Evolutionary conservation across 2,797 vertebrate species (phyloP).

Genomic region (Sebastes vulpes): DNA sequence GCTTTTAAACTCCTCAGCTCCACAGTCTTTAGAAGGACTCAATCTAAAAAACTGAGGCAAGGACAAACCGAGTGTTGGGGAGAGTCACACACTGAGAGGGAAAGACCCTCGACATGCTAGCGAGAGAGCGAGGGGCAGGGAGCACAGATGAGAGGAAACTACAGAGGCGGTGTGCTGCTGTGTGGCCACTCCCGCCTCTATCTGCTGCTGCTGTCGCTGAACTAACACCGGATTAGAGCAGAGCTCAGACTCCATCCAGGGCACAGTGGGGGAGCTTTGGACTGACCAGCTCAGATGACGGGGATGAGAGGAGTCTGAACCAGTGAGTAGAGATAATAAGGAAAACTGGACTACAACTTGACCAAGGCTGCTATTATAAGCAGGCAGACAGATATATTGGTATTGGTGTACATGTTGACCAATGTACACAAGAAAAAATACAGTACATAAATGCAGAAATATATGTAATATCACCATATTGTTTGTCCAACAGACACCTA

Average conservation of each 20-base stretch:
- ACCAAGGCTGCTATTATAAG: not conserved
- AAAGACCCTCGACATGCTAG: constrained; percentile 16
- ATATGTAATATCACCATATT: not conserved
- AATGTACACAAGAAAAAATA: not conserved
- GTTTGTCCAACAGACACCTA: not conserved
- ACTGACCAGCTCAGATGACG: constrained; percentile 24
- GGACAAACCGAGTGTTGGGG: constrained; percentile 36
- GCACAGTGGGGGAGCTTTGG: constrained; percentile 37
- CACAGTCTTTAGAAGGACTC: constrained; percentile 45
- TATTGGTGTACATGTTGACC: not conserved
- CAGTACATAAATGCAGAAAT: not conserved
- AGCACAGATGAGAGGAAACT: constrained; percentile 48
- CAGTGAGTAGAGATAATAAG: constrained; percentile 22
- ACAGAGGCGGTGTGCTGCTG: constrained; percentile 42
- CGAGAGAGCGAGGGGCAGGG: constrained; percentile 17
- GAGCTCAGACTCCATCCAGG: constrained; percentile 56
- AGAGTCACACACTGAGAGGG: constrained; percentile 26
- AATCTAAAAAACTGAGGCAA: constrained; percentile 33
- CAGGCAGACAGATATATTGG: not conserved
- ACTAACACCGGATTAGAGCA: constrained; percentile 61
- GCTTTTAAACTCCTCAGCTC: constrained; percentile 56
- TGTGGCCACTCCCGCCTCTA: constrained; percentile 51
- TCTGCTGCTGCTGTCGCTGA: constrained; percentile 46
- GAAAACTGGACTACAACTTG: constrained; percentile 20
- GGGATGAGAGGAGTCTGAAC: constrained; percentile 24